phyloP scores from a whole-genome alignment of 2,888 invertebrate species.

The Miltochrista miniata region DNA sequence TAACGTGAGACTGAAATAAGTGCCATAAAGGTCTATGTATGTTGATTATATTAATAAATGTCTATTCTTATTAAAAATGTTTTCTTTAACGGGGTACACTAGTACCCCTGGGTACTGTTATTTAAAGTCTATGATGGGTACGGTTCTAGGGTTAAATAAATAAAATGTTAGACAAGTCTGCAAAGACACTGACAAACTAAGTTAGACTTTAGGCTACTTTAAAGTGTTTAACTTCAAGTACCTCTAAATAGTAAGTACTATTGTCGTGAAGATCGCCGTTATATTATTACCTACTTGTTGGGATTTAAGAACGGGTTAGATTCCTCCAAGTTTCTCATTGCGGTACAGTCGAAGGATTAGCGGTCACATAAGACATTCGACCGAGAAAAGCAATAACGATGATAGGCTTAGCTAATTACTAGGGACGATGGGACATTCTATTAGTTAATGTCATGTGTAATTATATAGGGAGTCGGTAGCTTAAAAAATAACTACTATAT shows the following conservation, averaged over 20 bases:
- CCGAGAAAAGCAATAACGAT: slow-evolving; percentile 23
- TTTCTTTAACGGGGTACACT: too few species aligned
- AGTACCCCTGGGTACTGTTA: too few species aligned
- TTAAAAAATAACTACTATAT: too few species aligned
- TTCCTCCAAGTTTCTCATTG: slow-evolving; percentile 26
- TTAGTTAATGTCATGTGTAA: slow-evolving; percentile 29
- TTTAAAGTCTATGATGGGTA: too few species aligned
- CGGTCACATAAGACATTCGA: slow-evolving; percentile 30
- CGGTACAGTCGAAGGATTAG: slow-evolving; percentile 27
- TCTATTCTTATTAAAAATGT: too few species aligned
- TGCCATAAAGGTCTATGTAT: too few species aligned
- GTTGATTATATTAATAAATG: too few species aligned
- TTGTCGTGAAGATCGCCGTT: slow-evolving; percentile 11
- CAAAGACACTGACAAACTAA: neutral
- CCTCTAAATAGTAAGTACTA: slow-evolving; percentile 27
- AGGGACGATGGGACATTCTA: slow-evolving; percentile 6
- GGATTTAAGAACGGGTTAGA: slow-evolving; percentile 22
- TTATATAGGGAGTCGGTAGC: slow-evolving; percentile 31
- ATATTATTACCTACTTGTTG: slow-evolving; percentile 8
- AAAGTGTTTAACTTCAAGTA: slow-evolving; percentile 9
- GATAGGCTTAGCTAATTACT: slow-evolving; percentile 18
- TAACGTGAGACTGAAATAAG: too few species aligned
- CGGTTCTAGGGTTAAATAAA: too few species aligned
- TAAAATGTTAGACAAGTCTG: too few species aligned
- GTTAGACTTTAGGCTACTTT: too few species aligned